Base-by-base conservation (phyloP, 2,888 invertebrate genomes). In the Aphodius granarius region DNA sequence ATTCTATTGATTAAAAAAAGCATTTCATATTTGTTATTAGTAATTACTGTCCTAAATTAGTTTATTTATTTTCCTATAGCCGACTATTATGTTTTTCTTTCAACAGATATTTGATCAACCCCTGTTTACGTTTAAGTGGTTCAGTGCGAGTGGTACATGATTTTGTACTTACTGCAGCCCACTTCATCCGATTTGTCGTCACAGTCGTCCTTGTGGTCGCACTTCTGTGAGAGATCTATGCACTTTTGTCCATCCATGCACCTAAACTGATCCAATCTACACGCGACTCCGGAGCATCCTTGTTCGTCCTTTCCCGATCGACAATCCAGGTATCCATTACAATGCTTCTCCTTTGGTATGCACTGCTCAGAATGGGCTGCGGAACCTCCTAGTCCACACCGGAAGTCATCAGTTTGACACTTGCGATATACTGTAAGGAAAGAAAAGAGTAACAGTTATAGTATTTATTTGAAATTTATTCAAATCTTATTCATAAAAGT, bases 321-420 rank as follows among this genome's bases (percentile, higher is more conserved):
- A 86, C 98, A 98, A 87, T 97, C 97, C 84, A 93, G 84, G 84
- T 93, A 93, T 83, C 98, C 97, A 85, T 98, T 96, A 88, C 98
- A 98, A 84, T 92, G 93, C 86, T 96, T 97, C 81, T 94, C 93
- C 86, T 93, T 94, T 71, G 95, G 94, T 85, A 97, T 92, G 87
- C 97, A 97, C 19, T 95, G 94, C 18, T 94, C 94, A 78, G 92
- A 91, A 21, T 86, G 86, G 20, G 90, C 86, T 18, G 89, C 87
- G 17, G 89, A 80, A 82, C 92, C 93, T 82, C 92, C 93, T 80
- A 90, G 90, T 74, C 94, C 95, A 87, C 98, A 98, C 84, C 93
- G 93, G 88, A 97, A 96, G 88, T 97, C 97, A 80, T 94, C 95
- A 15, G 91, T 85, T 86, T 94, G 94, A 87, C 97, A 97, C 86